phyloP scores from a whole-genome alignment of 2,113 vertebrate genomes.

The Mormoops blainvillei region DNA sequence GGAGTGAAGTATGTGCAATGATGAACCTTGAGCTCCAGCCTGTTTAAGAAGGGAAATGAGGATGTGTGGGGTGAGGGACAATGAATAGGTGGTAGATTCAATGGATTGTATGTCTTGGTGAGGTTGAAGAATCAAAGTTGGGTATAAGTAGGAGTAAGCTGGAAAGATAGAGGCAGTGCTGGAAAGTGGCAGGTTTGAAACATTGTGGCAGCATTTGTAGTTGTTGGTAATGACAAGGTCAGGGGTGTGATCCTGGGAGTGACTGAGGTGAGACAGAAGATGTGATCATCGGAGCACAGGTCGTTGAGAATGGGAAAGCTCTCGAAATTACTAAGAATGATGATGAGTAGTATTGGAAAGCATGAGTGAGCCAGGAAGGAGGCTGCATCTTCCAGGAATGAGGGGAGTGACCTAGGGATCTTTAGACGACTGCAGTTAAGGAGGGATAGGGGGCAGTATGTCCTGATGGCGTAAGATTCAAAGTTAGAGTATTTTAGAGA shows the following conservation, averaged over 20 bases:
- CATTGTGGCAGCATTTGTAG: background rate
- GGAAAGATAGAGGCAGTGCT: background rate
- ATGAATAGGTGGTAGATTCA: background rate
- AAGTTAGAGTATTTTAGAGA: background rate
- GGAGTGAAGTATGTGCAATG: background rate
- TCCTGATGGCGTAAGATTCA: background rate
- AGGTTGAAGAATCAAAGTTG: background rate
- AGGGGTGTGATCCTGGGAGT: background rate
- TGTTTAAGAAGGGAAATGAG: background rate
- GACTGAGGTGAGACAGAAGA: background rate
- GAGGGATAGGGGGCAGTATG: accelerated
- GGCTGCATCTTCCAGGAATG: background rate
- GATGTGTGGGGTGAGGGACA: background rate
- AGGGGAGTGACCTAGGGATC: background rate
- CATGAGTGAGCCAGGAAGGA: background rate
- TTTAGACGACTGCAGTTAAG: background rate
- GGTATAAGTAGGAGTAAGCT: background rate
- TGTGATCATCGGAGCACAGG: background rate
- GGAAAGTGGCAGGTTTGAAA: background rate
- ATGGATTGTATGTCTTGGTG: background rate
- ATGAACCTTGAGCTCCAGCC: background rate
- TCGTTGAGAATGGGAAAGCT: background rate
- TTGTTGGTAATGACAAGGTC: background rate
- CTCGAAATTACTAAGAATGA: background rate
- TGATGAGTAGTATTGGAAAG: background rate